Conservation (phyloP, 2,113 vertebrate genomes). For the Polypterus senegalus region DNA sequence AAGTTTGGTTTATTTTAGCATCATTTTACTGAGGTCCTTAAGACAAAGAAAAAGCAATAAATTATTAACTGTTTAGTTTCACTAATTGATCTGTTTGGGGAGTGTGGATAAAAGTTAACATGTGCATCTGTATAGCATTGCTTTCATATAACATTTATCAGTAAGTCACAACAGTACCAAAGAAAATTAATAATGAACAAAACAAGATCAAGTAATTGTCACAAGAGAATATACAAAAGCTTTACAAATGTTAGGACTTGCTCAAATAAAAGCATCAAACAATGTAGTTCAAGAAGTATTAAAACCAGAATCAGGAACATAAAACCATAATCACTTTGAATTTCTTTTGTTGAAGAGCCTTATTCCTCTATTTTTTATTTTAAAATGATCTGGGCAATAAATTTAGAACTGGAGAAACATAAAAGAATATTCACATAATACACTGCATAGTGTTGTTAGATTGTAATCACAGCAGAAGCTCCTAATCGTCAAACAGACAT, state of each 20-base stretch:
- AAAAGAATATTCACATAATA: no score
- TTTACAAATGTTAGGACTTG: slow-evolving; percentile 47
- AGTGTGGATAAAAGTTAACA: slow-evolving; percentile 51
- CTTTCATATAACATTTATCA: slow-evolving; percentile 63
- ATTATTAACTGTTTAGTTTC: slow-evolving; percentile 64
- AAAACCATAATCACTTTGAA: no score
- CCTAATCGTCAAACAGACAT: no score
- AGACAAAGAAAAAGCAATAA: slow-evolving; percentile 58
- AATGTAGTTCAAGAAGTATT: slow-evolving; percentile 28
- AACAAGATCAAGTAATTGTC: slow-evolving; percentile 64
- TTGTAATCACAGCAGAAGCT: no score
- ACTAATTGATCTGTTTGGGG: slow-evolving; percentile 64
- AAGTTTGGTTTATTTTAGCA: slow-evolving; percentile 8
- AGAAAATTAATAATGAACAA: slow-evolving; percentile 62
- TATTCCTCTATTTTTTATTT: no score
- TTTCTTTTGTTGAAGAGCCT: no score
- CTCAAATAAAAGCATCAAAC: slow-evolving; percentile 34
- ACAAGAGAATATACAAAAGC: slow-evolving; percentile 36
- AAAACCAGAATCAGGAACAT: no score
- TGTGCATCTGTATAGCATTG: slow-evolving; percentile 43
- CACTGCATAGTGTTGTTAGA: no score
- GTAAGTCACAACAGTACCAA: slow-evolving; percentile 49
- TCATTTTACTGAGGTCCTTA: slow-evolving; percentile 45
- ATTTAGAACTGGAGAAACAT: no score
- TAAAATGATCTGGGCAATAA: no score